Base-by-base conservation (phyloP, 23 tunicate genomes). In the Ascidia mentula region DNA sequence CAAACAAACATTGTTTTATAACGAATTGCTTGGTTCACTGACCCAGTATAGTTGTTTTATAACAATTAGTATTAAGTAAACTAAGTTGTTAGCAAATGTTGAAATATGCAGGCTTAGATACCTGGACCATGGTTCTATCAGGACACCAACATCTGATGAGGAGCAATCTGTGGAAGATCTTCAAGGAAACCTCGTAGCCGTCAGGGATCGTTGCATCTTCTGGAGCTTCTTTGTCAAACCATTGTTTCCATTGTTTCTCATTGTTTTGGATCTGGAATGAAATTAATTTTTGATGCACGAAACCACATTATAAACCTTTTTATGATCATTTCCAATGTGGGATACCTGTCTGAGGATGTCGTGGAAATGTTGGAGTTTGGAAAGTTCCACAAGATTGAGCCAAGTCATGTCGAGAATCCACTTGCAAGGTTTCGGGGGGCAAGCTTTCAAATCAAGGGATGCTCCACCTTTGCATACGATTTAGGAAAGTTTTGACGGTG, bases 381-480 rank as follows among this genome's bases (percentile, higher is more conserved):
- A 84, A 34, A 93, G 80, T 69, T 93, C 98, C 15, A 93, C 98
- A 82, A 93, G 61, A 80, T 93, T 93, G 40, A 93, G 72, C 98
- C 98, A 93, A 9, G 98, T 93, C 89, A 93, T 88, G 77, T 93
- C 98, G 53, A 93, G 78, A 72, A 93, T 93, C 98, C 98, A 93
- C 70, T 93, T 93, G 89, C 93, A 93, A 0, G 98, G 98, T 65
- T 93, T 93, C 2, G 93, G 87, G 20, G 98, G 98, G 42, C 98
- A 93, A 59, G 91, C 87, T 77, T 93, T 93, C 75, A 93, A 75
- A 84, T 93, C 98, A 76, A 93, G 74, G 0, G 98, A 93, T 0
- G 98, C 98, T 5, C 98, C 98, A 80, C 98, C 98, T 93, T n/a
- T n/a, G n/a, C n/a, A n/a, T n/a, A n/a, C n/a, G n/a, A n/a, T n/a